Conservation (phyloP, 2,888 invertebrate species). For the Molorchus minor region DNA sequence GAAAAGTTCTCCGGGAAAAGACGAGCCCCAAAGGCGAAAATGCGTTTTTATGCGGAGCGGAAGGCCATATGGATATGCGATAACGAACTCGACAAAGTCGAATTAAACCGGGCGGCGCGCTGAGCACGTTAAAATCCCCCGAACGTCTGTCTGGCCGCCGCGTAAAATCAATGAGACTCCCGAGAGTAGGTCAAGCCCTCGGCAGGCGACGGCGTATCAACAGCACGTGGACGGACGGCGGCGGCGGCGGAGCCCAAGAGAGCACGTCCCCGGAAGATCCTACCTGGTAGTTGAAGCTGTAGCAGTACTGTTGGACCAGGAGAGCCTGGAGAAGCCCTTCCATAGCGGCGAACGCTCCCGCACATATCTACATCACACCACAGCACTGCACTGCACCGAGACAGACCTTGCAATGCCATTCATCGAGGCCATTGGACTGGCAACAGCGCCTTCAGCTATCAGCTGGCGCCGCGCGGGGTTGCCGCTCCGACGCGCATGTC, state of each 20-base stretch:
- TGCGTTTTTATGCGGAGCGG: too few species aligned
- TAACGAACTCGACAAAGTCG: conserved; percentile 28
- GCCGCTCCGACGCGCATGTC: conserved; percentile 37
- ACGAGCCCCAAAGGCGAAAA: too few species aligned
- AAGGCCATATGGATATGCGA: conserved; percentile 21
- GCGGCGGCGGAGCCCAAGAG: neutral
- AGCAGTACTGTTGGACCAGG: conserved; percentile 56
- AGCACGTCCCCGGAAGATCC: conserved; percentile 16
- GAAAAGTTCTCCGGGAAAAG: too few species aligned
- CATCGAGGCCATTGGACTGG: conserved; percentile 73
- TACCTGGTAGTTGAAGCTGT: conserved; percentile 60
- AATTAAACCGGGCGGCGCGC: conserved; percentile 42
- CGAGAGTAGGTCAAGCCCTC: conserved; percentile 54
- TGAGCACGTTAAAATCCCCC: conserved; percentile 44
- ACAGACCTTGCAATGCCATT: conserved; percentile 70
- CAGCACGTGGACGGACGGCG: conserved; percentile 37
- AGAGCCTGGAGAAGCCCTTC: conserved; percentile 63
- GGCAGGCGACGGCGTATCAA: conserved; percentile 37
- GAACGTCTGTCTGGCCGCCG: conserved; percentile 49
- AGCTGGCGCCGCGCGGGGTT: conserved; percentile 58
- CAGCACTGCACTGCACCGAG: conserved; percentile 62
- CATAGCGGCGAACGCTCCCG: conserved; percentile 56
- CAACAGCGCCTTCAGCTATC: conserved; percentile 59
- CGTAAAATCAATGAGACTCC: conserved; percentile 54
- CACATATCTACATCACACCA: conserved; percentile 52